Evolutionary conservation across 2,113 vertebrate species (phyloP), one percentile per base, ranked within the genome.

Genomic region (Ahaetulla prasina): DNA sequence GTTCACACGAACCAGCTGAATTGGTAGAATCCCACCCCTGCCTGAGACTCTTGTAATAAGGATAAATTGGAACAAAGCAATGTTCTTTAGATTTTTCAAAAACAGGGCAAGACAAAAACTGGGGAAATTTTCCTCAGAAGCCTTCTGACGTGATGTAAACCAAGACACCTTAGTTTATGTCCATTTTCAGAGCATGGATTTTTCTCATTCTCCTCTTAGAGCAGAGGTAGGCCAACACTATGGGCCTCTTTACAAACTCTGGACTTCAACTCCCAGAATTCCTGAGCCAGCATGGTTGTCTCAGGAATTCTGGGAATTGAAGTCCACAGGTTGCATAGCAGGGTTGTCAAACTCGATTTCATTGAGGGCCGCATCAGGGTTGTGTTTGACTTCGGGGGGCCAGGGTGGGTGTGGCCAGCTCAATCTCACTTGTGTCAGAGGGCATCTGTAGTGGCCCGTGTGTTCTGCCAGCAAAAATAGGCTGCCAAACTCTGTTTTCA

Each of bases 401-500:
- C 54, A 2, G 22, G 54, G 7, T 23, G 53, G 54, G 22, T 7
- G 2, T 25, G 54, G 22, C 54, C 54, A 23, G 22, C 22, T 23
- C 2, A 0, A 23, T 25, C 22, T 25, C 54, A 55, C 54, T 55
- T 8, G 54, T 55, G 54, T 55, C 22, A 8, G 22, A 8, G 22
- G 22, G 22, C 5, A 6, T 22, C 54, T 55, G 22, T 55, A 22
- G 54, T 23, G 54, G 22, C 7, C 22, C 22, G 2, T 23, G 54
- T 2, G 5, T 22, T 8, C 22, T 55, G 54, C 7, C 54, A 55
- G 54, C 0, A 0, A 55, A 55, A 55, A 55, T 0, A 0, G 7
- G 22, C 2, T 55, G 2, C 22, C 0, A 1, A 22, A 5, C 20
- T 54, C 53, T 20, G 0, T 54, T 54, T 54, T 54, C 0, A 1